A percentile compares a stretch with the other conserved stretches of the same genome.
These are phyloP conservation scores for Tipula helvola DNA, from an alignment of 2,888 invertebrate genomes.

Conservation along the genomic window DNA sequence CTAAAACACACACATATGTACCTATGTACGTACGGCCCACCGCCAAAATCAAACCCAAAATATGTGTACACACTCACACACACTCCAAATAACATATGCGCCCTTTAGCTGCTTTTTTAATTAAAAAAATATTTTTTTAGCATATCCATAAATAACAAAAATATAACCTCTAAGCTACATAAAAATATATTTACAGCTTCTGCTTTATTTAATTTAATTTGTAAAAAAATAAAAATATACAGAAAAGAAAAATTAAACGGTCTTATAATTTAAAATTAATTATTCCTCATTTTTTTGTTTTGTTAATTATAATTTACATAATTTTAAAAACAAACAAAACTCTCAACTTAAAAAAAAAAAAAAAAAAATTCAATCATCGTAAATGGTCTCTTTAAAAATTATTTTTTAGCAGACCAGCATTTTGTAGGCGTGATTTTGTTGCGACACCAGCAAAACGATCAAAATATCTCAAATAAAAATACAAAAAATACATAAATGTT, in stretches of 20 bases:
- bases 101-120: not conserved
- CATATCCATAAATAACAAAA: not conserved
- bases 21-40: not conserved
- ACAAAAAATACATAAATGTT: not conserved
- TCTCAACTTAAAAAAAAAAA: not conserved
- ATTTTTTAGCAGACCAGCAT: slow-evolving; percentile 31
- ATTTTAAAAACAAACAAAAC: not conserved
- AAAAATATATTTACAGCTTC: not conserved
- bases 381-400: not conserved
- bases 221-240: not conserved
- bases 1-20: not conserved
- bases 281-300: not conserved
- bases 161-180: not conserved
- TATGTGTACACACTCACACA: not conserved
- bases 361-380: not conserved
- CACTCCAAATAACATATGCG: not conserved
- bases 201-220: not conserved
- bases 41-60: not conserved
- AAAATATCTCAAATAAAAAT: slow-evolving; percentile 17
- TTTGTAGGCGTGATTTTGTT: slow-evolving; percentile 37
- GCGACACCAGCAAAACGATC: slow-evolving; percentile 33
- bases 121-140: not conserved
- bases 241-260: not conserved
- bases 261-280: not conserved
- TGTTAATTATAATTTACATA: not conserved